phyloP scores from a whole-genome alignment of 2,797 vertebrate species.

The Iguana delicatissima region DNA sequence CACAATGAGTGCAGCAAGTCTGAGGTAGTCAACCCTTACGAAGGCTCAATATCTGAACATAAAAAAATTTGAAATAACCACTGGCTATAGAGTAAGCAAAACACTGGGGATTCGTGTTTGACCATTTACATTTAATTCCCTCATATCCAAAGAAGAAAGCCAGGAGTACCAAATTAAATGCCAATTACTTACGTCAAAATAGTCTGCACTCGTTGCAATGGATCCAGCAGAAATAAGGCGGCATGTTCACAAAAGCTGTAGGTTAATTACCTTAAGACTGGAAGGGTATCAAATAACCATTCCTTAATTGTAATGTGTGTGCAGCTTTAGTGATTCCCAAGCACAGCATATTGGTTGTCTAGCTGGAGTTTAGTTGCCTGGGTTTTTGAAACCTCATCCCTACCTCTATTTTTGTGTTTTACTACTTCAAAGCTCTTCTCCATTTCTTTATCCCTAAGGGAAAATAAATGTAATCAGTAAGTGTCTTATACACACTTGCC shows the following conservation, averaged over 20 bases:
- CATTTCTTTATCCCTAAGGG: constrained; percentile 95
- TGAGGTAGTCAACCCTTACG: constrained; percentile 90
- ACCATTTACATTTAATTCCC: constrained; percentile 75
- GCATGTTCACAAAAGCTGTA: constrained; percentile 82
- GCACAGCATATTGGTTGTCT: constrained; percentile 98
- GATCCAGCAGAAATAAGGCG: constrained; percentile 79
- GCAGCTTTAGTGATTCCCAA: constrained; percentile 92
- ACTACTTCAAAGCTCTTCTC: constrained; percentile 99
- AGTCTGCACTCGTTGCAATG: constrained; percentile 78
- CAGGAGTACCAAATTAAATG: constrained; percentile 78
- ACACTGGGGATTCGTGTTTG: constrained; percentile 78
- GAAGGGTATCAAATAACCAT: constrained; percentile 84
- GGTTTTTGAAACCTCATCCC: constrained; percentile 89
- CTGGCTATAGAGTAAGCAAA: constrained; percentile 82
- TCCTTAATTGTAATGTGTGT: constrained; percentile 84
- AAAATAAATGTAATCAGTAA: constrained; percentile 86
- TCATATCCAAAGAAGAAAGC: constrained; percentile 80
- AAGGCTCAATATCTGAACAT: constrained; percentile 88
- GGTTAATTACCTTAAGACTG: constrained; percentile 87
- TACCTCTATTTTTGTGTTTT: constrained; percentile 94
- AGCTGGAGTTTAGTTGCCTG: constrained; percentile 94
- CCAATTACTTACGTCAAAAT: constrained; percentile 73
- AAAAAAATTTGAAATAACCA: constrained; percentile 86
- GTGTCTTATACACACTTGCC: constrained; percentile 69
- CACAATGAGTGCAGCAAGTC: constrained; percentile 87